Evolutionary conservation across 2,797 vertebrate species (phyloP), one percentile per base, ranked within the genome.

Genomic region (Coreius guichenoti): DNA sequence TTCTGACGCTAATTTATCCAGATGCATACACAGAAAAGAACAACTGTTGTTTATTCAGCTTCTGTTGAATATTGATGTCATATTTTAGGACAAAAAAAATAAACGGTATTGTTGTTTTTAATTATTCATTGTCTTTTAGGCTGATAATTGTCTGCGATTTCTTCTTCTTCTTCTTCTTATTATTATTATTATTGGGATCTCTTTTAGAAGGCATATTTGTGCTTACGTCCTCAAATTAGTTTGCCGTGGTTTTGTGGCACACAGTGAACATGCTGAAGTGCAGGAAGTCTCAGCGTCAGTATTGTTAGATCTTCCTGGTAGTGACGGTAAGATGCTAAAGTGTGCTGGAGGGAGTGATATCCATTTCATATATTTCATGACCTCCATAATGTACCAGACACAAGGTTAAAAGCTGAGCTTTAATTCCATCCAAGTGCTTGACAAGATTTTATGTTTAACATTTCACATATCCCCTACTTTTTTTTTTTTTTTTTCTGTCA

Each of bases 11-110:
- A 89, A 88, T 91, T 90, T 82, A 87, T 90, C 88, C 91, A 91
- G 89, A 93, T 93, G 92, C 90, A 89, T 90, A 86, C 80, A 91
- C 92, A 92, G 0, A 90, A 88, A 92, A 87, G 83, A 91, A 92
- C 93, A 94, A 92, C 92, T 92, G 86, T 88, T 94, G 91, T 91
- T 88, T 92, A 91, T 88, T 82, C 36, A 77, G 33, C 75, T 83
- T 89, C 87, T 90, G 87, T 87, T 86, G 23, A 90, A 89, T 88
- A 85, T 84, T 89, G 88, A 88, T 87, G 80, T 74, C 88, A 89
- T 87, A 90, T 92, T 92, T 88, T 87, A 89, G 85, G 80, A 88
- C 31, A 85, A 89, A 93, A 8, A 8, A 43, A 43, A 43, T 39
- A 43, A 91, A 91, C 78, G 87, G 81, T 13, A 89, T 87, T 85